Percentiles rank a stretch among this genome's conserved stretches.
These are phyloP conservation scores for Thalassoma bifasciatum DNA, from an alignment of 2,113 vertebrate genomes.

Conservation along the genomic window DNA sequence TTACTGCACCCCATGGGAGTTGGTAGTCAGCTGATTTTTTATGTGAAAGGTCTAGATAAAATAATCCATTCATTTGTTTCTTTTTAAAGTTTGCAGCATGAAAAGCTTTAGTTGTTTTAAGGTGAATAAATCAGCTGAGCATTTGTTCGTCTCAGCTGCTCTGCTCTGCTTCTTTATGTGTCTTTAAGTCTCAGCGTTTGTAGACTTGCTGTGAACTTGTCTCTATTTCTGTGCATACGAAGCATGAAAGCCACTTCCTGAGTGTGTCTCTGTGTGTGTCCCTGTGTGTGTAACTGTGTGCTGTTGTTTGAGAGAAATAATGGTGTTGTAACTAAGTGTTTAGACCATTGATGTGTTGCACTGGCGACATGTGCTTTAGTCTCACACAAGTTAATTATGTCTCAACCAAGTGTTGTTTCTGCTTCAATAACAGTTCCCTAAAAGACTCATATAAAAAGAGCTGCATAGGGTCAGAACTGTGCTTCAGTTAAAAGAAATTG, in stretches of 20 bases:
- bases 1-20: neutral
- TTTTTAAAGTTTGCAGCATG: neutral
- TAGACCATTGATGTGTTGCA: neutral
- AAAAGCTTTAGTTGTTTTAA: neutral
- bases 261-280: slow-evolving; percentile 24
- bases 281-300: slow-evolving; percentile 31
- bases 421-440: neutral
- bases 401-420: slow-evolving; percentile 16
- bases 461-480: too few relatives aligned
- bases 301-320: slow-evolving; percentile 5
- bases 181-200: neutral
- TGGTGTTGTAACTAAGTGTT: slow-evolving; percentile 11
- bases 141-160: neutral
- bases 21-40: neutral
- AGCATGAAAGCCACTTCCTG: slow-evolving; percentile 70
- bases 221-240: slow-evolving; percentile 47
- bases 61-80: neutral
- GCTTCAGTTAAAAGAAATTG: too few relatives aligned
- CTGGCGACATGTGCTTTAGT: neutral
- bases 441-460: neutral
- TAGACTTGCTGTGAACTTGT: slow-evolving; percentile 27
- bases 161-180: neutral
- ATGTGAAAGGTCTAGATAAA: neutral
- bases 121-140: neutral
- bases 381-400: slow-evolving; percentile 29